Evolutionary conservation across 2,888 invertebrate genomes (phyloP).

Genomic region (Melieria crassipennis): DNA sequence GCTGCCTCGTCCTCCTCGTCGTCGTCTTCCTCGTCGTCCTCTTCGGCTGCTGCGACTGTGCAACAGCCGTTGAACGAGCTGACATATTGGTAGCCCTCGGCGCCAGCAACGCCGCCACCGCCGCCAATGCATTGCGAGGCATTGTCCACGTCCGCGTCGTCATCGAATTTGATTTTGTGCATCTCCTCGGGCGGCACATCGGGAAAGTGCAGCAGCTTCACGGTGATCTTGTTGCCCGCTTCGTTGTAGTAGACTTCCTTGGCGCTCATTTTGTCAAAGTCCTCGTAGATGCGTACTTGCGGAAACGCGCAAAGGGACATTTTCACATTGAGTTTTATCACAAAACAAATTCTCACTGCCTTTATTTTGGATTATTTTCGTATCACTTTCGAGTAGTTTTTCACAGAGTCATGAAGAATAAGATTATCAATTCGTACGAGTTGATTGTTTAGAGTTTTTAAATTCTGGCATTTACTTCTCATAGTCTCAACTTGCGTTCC

Average conservation of each 20-base stretch:
- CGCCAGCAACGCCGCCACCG: neutral
- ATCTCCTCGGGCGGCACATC: constrained; percentile 64
- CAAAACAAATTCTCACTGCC: neutral
- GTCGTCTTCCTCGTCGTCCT: constrained; percentile 17
- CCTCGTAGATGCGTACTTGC: constrained; percentile 65
- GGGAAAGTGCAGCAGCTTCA: constrained; percentile 63
- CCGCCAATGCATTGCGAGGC: constrained; percentile 29
- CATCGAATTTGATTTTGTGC: constrained; percentile 60
- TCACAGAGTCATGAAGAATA: neutral
- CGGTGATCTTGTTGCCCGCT: constrained; percentile 64
- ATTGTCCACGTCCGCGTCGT: constrained; percentile 47
- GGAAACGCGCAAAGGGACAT: constrained; percentile 65
- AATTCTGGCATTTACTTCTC: too few species aligned
- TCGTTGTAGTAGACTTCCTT: constrained; percentile 66
- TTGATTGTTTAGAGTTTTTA: too few species aligned
- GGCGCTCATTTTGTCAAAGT: constrained; percentile 67
- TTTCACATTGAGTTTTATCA: constrained; percentile 42
- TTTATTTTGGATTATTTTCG: neutral
- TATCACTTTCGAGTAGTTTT: neutral
- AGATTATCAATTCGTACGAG: too few species aligned
- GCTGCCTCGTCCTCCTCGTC: constrained; percentile 9
- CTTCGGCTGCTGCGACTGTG: neutral
- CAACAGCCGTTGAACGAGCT: neutral
- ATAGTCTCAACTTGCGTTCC: too few species aligned
- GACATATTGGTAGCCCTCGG: neutral